phyloP scores from a whole-genome alignment of 2,888 invertebrate species.

The Periphyllus acericola region DNA sequence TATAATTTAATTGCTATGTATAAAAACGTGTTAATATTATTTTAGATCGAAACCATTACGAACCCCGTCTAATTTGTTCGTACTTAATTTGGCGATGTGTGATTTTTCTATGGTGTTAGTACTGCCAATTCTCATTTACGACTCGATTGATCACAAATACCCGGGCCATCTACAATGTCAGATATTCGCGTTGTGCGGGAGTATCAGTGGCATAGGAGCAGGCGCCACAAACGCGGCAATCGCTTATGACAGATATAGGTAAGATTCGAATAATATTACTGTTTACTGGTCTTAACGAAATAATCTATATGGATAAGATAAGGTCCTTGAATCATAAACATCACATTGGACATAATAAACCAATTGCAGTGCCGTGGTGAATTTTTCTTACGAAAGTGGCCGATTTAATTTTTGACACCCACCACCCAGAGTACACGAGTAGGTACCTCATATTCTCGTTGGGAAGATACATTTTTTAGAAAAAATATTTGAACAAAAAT shows the following conservation, averaged over 20 bases:
- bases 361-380: too few relatives aligned
- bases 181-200: constrained; percentile 79
- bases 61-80: constrained; percentile 85
- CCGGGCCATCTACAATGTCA: constrained; percentile 80
- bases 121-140: constrained; percentile 85
- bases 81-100: constrained; percentile 82
- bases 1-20: neutral
- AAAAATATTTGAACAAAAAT: too few relatives aligned
- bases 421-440: too few relatives aligned
- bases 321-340: neutral
- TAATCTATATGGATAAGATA: too few relatives aligned
- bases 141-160: constrained; percentile 82
- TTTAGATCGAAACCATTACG: constrained; percentile 76
- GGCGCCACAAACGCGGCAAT: constrained; percentile 85
- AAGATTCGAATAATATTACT: neutral
- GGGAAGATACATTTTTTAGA: too few relatives aligned
- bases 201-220: constrained; percentile 84
- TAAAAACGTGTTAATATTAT: neutral
- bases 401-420: too few relatives aligned
- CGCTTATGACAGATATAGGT: constrained; percentile 79
- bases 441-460: too few relatives aligned
- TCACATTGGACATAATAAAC: too few relatives aligned
- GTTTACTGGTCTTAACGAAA: neutral
- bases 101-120: constrained; percentile 90
- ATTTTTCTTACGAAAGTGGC: too few relatives aligned